Evolutionary conservation across 2,888 invertebrate genomes (phyloP).

Genomic region (Troides oblongomaculatus): DNA sequence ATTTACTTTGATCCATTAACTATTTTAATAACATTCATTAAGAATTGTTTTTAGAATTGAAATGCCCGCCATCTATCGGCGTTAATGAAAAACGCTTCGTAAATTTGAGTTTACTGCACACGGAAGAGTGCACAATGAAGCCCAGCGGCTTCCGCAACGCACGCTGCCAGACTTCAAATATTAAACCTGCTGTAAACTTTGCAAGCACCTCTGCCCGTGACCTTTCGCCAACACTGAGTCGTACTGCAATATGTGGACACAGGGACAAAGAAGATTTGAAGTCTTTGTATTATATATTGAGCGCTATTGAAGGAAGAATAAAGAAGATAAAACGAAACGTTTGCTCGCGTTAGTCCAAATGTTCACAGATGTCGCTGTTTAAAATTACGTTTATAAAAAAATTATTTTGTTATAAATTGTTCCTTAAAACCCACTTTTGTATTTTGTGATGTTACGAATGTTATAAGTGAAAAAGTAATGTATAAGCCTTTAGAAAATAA

Average conservation of each 20-base stretch:
- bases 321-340: slow-evolving; percentile 52
- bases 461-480: slow-evolving; percentile 34
- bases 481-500: slow-evolving; percentile 32
- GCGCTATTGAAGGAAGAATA: slow-evolving; percentile 65
- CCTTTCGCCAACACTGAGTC: slow-evolving; percentile 45
- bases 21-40: too few species aligned
- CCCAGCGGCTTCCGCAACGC: slow-evolving; percentile 52
- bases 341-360: slow-evolving; percentile 29
- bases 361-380: slow-evolving; percentile 42
- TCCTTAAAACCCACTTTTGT: slow-evolving; percentile 12
- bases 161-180: slow-evolving; percentile 49
- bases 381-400: not conserved
- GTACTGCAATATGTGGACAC: slow-evolving; percentile 51
- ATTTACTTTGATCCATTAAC: too few species aligned
- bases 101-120: slow-evolving; percentile 28
- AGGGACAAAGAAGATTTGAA: slow-evolving; percentile 54
- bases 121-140: slow-evolving; percentile 58
- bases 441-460: slow-evolving; percentile 28
- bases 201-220: slow-evolving; percentile 30
- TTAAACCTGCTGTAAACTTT: slow-evolving; percentile 9
- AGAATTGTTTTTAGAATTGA: slow-evolving; percentile 40
- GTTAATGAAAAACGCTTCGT: slow-evolving; percentile 20
- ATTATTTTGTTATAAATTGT: not conserved
- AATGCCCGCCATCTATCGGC: slow-evolving; percentile 42
- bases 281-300: slow-evolving; percentile 55